phyloP scores from a whole-genome alignment of 2,797 vertebrate genomes.

The Botia almorhae region DNA sequence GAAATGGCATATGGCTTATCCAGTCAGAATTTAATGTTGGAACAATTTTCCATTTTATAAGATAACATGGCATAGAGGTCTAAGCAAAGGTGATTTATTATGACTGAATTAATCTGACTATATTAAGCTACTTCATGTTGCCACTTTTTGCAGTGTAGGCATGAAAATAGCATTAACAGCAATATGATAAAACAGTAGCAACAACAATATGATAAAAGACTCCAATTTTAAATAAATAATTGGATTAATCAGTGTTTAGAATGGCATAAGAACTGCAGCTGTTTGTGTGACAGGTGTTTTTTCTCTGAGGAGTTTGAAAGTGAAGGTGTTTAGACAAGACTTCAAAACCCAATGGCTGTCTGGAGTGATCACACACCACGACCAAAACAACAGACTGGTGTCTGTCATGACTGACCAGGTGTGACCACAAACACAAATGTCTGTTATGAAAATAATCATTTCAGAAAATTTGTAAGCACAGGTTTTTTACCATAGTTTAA shows the following conservation, averaged over 20 bases:
- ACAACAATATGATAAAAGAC: too few species aligned
- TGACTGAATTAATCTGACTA: too few species aligned
- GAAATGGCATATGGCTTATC: too few species aligned
- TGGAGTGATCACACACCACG: slow-evolving; percentile 87
- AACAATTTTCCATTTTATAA: too few species aligned
- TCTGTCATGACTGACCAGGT: slow-evolving; percentile 89
- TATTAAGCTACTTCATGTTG: too few species aligned
- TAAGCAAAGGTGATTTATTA: too few species aligned
- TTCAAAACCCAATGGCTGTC: slow-evolving; percentile 90
- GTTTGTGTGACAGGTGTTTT: slow-evolving; percentile 59
- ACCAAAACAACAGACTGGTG: slow-evolving; percentile 86
- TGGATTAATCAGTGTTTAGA: background rate
- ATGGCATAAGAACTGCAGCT: background rate
- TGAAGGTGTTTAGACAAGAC: slow-evolving; percentile 87
- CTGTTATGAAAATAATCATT: background rate
- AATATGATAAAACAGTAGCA: too few species aligned
- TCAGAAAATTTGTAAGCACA: background rate
- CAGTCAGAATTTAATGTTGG: too few species aligned
- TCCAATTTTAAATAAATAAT: background rate
- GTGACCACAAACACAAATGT: slow-evolving; percentile 27
- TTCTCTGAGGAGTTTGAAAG: slow-evolving; percentile 85
- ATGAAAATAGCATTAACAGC: too few species aligned
- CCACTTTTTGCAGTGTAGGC: too few species aligned
- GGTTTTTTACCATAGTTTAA: background rate
- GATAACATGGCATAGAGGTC: too few species aligned